Evolutionary conservation across 2,888 invertebrate species (phyloP).

Genomic region (Lottia scabra): DNA sequence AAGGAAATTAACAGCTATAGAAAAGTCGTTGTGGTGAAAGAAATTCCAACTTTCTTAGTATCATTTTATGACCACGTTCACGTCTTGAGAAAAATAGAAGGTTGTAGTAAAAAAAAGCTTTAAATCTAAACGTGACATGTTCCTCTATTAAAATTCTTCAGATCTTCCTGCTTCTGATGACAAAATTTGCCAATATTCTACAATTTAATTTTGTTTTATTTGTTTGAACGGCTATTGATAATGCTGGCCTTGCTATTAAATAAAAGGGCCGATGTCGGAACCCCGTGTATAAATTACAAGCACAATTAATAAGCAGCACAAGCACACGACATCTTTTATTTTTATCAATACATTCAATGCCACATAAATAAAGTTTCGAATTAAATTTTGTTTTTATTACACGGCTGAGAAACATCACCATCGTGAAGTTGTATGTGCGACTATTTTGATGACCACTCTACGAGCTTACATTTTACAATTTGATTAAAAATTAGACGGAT

Average conservation of each 20-base stretch:
- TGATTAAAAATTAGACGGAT: too few species aligned
- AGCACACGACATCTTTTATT: neutral
- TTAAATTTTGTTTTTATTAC: slow-evolving; percentile 4
- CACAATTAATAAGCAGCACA: neutral
- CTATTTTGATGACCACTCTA: too few species aligned
- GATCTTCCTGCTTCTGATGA: neutral
- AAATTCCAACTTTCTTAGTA: slow-evolving; percentile 1
- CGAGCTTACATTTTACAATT: too few species aligned
- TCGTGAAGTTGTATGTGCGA: too few species aligned
- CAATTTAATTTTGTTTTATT: slow-evolving; percentile 6
- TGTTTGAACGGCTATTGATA: neutral
- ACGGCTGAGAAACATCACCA: neutral
- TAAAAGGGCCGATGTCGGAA: slow-evolving; percentile 1
- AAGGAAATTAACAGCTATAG: neutral
- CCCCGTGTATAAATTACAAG: neutral
- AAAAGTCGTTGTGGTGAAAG: slow-evolving; percentile 3
- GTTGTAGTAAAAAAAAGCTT: neutral
- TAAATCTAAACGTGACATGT: slow-evolving; percentile 1
- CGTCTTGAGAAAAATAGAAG: slow-evolving; percentile 4
- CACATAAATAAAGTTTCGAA: neutral
- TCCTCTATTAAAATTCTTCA: neutral
- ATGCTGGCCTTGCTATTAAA: slow-evolving; percentile 2
- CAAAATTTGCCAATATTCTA: slow-evolving; percentile 1
- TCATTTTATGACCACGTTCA: neutral
- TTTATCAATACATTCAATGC: slow-evolving; percentile 6